Evolutionary conservation across 2,797 vertebrate genomes (phyloP).

Genomic region (Platyrinchus mystaceus): DNA sequence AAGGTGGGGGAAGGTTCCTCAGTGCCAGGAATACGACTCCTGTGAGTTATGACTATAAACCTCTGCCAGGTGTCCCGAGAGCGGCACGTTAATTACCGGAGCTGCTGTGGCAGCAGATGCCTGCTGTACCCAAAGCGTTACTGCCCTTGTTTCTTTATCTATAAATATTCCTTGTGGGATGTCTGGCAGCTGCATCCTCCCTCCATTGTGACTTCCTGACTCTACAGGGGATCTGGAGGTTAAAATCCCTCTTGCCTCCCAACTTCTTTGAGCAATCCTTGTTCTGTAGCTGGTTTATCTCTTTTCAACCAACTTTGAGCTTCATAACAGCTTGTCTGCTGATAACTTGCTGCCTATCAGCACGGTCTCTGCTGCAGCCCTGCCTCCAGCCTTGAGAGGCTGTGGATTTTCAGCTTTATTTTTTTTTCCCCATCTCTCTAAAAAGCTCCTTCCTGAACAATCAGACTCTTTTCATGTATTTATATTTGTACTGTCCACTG

Average conservation of each 20-base stretch:
- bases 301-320: neutral
- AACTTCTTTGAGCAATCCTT: neutral
- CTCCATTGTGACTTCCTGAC: neutral
- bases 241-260: neutral
- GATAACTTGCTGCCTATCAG: slow-evolving; percentile 17
- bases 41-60: neutral
- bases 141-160: slow-evolving; percentile 36
- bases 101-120: slow-evolving; percentile 56
- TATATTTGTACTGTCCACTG: slow-evolving; percentile 57
- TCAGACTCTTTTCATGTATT: slow-evolving; percentile 19
- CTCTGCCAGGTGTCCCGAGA: slow-evolving; percentile 9
- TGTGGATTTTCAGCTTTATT: neutral
- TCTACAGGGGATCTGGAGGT: neutral
- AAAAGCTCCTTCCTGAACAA: slow-evolving; percentile 26
- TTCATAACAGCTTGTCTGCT: neutral
- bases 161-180: slow-evolving; percentile 32
- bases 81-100: neutral
- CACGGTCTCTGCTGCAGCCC: neutral
- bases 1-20: neutral
- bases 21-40: neutral
- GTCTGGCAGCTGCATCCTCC: neutral
- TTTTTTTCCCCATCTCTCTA: neutral
- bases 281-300: slow-evolving; percentile 12
- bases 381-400: neutral
- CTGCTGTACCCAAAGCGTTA: neutral